These are phyloP conservation scores for Aporrectodea caliginosa DNA, from an alignment of 1,140 invertebrate genomes.

Conservation along the genomic window DNA sequence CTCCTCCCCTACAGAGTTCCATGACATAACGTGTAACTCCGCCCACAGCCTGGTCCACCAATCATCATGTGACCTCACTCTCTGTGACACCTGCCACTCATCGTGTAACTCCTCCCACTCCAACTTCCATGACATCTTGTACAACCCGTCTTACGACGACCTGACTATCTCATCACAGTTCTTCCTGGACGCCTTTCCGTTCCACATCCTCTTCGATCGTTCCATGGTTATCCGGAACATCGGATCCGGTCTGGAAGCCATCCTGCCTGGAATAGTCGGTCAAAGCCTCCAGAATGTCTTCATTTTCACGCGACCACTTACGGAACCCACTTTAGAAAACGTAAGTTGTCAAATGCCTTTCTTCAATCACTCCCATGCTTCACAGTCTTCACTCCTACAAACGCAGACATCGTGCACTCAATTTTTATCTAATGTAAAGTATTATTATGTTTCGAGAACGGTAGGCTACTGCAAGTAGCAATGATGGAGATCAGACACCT, in stretches of 20 bases:
- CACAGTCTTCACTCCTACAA: too few relatives aligned
- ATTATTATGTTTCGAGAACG: too few relatives aligned
- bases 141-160: background rate
- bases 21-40: background rate
- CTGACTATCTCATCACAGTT: slow-evolving; percentile 63
- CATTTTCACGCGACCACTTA: slow-evolving; percentile 79
- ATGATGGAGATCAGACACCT: too few relatives aligned
- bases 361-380: too few relatives aligned
- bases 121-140: background rate
- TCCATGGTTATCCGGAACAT: slow-evolving; percentile 79
- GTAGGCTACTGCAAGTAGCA: too few relatives aligned
- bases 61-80: background rate
- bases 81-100: background rate
- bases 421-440: too few relatives aligned
- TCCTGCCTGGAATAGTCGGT: slow-evolving; percentile 66
- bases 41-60: background rate
- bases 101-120: background rate
- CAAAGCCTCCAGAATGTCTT: slow-evolving; percentile 67
- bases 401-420: too few relatives aligned
- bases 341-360: too few relatives aligned
- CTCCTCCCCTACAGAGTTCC: background rate
- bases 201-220: slow-evolving; percentile 92
- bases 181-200: slow-evolving; percentile 95
- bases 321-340: slow-evolving; percentile 86
- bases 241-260: slow-evolving; percentile 85